A percentile compares a stretch with the other conserved stretches of the same genome.
Conservation (phyloP, 2,113 vertebrate genomes). For the Hemibagrus wyckioides region DNA sequence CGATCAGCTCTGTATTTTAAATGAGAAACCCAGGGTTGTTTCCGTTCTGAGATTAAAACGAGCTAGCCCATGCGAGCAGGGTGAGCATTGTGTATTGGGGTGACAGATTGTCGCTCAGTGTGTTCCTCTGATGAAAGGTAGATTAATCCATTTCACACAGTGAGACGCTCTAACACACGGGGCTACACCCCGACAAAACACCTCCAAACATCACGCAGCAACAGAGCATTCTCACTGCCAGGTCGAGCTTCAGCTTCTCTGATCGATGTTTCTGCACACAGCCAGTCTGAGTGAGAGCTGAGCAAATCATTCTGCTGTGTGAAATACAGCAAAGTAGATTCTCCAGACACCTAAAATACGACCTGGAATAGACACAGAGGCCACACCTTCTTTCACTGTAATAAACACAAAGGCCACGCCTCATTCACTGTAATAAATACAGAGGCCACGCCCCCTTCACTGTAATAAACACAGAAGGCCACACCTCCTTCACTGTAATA, state of each 20-base stretch:
- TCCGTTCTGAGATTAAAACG: not conserved
- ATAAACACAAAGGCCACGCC: not conserved
- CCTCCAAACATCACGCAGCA: not conserved
- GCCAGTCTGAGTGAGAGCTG: not conserved
- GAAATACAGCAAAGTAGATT: not conserved
- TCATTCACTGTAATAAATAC: not conserved
- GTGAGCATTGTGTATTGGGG: not conserved
- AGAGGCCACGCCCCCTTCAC: not conserved
- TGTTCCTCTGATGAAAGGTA: not conserved
- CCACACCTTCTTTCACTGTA: not conserved
- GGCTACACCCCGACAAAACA: not conserved
- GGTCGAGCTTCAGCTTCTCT: not conserved
- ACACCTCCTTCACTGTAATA: not conserved
- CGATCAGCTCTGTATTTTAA: not conserved
- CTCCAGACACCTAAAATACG: not conserved
- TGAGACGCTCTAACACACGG: not conserved
- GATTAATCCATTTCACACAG: conserved; percentile 21
- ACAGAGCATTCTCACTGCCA: not conserved
- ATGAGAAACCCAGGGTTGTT: not conserved
- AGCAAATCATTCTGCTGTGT: not conserved
- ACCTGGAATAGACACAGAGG: not conserved
- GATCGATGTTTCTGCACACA: not conserved
- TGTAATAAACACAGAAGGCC: not conserved
- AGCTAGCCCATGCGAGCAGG: not conserved
- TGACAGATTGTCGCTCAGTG: conserved; percentile 31